Base-by-base conservation (phyloP, 1,140 invertebrate species). In the Tribolium madens region DNA sequence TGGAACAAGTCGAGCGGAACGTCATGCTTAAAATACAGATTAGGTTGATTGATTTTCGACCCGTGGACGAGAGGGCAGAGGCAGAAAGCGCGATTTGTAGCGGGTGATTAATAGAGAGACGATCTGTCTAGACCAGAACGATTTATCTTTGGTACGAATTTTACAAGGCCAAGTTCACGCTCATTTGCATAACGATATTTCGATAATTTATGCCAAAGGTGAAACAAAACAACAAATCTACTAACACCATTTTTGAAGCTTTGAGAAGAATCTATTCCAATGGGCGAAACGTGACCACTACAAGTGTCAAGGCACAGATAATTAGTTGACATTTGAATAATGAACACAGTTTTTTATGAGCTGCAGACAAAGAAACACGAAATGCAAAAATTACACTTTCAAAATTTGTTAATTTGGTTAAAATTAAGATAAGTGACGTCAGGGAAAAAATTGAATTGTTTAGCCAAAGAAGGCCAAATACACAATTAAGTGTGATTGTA, bases 11-110 rank as follows among this genome's bases (percentile, higher is more conserved):
- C 57, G 57, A 14, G 21, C 57, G 57, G 57, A 64, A 64, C 57
- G 26, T 64, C 57, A 64, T 64, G 57, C 57, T 64, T 64, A 64
- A 64, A 64, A 64, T 64, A 64, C 57, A 64, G 57, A 64, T 64
- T 64, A 64, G 57, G 57, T 33, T 64, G 57, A 64, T 64, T 64
- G 57, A 64, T 64, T 64, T 64, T 64, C 57, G 26, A 4, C 57
- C 57, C 57, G 31, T 64, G 18, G 53, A 60, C 53, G 21, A 21
- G 21, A 5, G 21, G 21, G 6, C 21, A 5, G 6, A 5, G 21
- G 9, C 17, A 21, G 17, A 60, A 60, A 26, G 17, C 53, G 57
- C 21, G 21, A 64, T 64, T 64, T 64, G 26, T 50, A 50, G 7
- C 7, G 36, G n/a, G 36, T 42, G 36, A 42, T 42, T 42, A 42